phyloP scores from a whole-genome alignment of 2,888 invertebrate genomes.

The Chloroclystis v-ata region DNA sequence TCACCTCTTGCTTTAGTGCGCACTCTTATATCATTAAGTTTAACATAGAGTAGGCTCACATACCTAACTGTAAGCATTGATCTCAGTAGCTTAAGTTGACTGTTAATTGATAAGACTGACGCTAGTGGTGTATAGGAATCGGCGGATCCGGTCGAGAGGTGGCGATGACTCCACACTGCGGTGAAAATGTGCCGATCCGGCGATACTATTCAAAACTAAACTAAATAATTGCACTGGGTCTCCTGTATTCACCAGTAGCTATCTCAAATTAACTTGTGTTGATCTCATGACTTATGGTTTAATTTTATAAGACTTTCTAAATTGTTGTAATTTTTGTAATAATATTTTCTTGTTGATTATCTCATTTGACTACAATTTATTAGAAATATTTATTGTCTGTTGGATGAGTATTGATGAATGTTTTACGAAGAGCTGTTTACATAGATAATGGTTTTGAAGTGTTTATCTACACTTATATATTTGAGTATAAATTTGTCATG shows the following conservation, averaged over 20 bases:
- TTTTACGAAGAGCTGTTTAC: conserved; percentile 56
- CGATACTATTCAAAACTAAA: conserved; percentile 23
- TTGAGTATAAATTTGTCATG: conserved; percentile 49
- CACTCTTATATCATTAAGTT: conserved; percentile 28
- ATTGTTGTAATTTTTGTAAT: conserved; percentile 37
- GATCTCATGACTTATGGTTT: conserved; percentile 31
- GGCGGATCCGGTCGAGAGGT: conserved; percentile 31
- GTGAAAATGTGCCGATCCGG: conserved; percentile 26
- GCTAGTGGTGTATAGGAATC: conserved; percentile 40
- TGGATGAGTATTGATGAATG: conserved; percentile 53
- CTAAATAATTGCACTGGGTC: conserved; percentile 17
- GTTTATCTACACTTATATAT: too few species aligned
- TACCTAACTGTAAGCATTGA: conserved; percentile 26
- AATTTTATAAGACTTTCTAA: conserved; percentile 30
- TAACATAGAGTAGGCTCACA: conserved; percentile 25
- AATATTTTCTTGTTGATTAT: conserved; percentile 45
- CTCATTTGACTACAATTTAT: conserved; percentile 49
- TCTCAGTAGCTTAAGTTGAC: conserved; percentile 40
- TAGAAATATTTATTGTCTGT: conserved; percentile 57
- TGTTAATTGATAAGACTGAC: conserved; percentile 51
- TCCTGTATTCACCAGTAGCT: conserved; percentile 15
- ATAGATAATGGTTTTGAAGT: conserved; percentile 51
- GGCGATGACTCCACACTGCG: conserved; percentile 29
- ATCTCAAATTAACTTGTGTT: conserved; percentile 28
- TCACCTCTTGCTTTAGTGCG: conserved; percentile 27